phyloP scores from a whole-genome alignment of 2,888 invertebrate genomes.

The Caenorhabditis panamensis region DNA sequence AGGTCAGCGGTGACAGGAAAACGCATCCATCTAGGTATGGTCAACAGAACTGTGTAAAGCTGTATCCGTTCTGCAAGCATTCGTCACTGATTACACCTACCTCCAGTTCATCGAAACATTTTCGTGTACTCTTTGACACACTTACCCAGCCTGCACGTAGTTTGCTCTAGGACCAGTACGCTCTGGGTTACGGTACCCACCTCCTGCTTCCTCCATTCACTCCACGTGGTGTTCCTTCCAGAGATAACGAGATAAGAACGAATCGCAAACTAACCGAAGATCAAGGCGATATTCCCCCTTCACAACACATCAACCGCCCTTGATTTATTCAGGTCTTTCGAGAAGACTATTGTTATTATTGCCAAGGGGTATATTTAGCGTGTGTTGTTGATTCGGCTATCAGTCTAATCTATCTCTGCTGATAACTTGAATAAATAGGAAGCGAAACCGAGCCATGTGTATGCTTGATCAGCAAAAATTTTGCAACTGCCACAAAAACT shows the following conservation, averaged over 20 bases:
- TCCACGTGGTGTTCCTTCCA: constrained; percentile 30
- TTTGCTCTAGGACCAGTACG: constrained; percentile 14
- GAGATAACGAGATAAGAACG: constrained; percentile 33
- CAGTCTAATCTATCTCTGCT: constrained; percentile 42
- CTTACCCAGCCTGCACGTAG: neutral
- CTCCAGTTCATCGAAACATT: constrained; percentile 23
- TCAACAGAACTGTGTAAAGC: constrained; percentile 24
- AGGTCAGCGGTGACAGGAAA: constrained; percentile 14
- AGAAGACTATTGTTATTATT: constrained; percentile 37
- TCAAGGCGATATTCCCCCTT: constrained; percentile 3
- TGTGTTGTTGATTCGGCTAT: constrained; percentile 35
- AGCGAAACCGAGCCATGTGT: constrained; percentile 8
- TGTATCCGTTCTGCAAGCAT: constrained; percentile 12
- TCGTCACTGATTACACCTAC: constrained; percentile 7
- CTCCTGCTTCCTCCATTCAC: neutral
- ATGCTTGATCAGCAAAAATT: constrained; percentile 41
- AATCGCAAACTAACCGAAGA: constrained; percentile 31
- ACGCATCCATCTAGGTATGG: neutral
- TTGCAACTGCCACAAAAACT: constrained; percentile 27
- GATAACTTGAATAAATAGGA: constrained; percentile 45
- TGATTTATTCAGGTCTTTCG: constrained; percentile 40
- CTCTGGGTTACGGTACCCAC: neutral
- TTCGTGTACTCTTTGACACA: neutral
- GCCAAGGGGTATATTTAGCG: constrained; percentile 11
- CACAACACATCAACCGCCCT: no score